Evolutionary conservation across 2,888 invertebrate genomes (phyloP), one percentile per base, ranked within the genome.

Genomic region (Drosophila merina): DNA sequence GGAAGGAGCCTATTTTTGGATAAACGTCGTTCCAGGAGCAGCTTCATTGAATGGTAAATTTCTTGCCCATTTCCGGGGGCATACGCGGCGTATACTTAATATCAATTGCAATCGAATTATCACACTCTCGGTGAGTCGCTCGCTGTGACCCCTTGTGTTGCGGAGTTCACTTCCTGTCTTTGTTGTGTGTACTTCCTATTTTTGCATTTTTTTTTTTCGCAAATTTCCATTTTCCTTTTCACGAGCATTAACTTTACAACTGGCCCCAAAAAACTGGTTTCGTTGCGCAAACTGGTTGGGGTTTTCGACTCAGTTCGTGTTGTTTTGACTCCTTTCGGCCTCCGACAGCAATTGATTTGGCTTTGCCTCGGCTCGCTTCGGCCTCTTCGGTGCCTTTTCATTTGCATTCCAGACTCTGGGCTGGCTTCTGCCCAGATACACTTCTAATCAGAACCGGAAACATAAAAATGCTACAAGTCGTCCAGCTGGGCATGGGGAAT

Each of bases 401-500:
- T 82, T 82, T 88, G 86, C 82, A 88, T 88, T 88, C 83, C 74
- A 77, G 75, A 31, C 74, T 57, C 62, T 63, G 66, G 57, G 72
- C 40, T 48, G 50, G 14, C 20, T 12, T 48, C 20, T 48, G 30
- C 33, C 47, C 40, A 42, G 38, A 12, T 38, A 38, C 38, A 44
- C 73, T 83, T 72, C 83, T 82, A 86, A 88, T 88, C 82, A 86
- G 77, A 88, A 80, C 86, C 82, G 82, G 82, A 82, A 82, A 82
- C 88, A 82, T 88, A 86, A 86, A 79, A 86, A 77, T 83, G 73
- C 70, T 62, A 63, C 62, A 71, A 57, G 55, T 45, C 49, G 55
- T 45, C 49, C 63, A 50, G 49, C 25, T 57, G 57, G 36, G 14
- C 31, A 0, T 40, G 10, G 25, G 10, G 25, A 25, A 28, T 28